A percentile compares a stretch with the other conserved stretches of the same genome.
Conservation (phyloP, 1,140 invertebrate genomes). For the Drosophila bocki region DNA sequence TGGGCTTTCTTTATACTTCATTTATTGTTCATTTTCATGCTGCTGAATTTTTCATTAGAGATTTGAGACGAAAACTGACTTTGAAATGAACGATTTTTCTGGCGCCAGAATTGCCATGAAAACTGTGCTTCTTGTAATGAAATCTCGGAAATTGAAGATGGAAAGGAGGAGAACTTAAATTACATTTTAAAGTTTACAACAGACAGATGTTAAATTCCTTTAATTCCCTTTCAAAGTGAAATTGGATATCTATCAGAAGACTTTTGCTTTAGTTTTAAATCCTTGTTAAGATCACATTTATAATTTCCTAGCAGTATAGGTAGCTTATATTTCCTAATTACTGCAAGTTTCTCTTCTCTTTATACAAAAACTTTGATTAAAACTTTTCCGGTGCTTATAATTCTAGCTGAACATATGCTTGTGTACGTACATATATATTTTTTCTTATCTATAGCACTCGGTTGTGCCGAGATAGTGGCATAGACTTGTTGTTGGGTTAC, state of each 20-base stretch:
- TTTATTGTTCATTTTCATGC: slow-evolving; percentile 69
- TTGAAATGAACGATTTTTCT: slow-evolving; percentile 46
- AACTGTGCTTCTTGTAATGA: slow-evolving; percentile 28
- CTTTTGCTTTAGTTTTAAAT: neutral
- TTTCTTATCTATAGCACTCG: slow-evolving; percentile 39
- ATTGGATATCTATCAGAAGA: neutral
- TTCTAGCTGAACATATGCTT: slow-evolving; percentile 11
- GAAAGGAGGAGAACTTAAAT: slow-evolving; percentile 5
- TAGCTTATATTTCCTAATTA: neutral
- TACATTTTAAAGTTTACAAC: neutral
- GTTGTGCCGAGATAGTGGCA: slow-evolving; percentile 47
- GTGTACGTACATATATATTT: slow-evolving; percentile 3
- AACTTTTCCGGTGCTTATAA: slow-evolving; percentile 14
- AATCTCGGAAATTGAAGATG: slow-evolving; percentile 37
- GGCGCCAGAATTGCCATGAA: slow-evolving; percentile 44
- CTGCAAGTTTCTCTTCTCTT: neutral
- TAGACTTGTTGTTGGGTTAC: slow-evolving; percentile 52
- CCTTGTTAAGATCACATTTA: neutral
- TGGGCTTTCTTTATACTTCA: slow-evolving; percentile 49
- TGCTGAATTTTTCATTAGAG: slow-evolving; percentile 78
- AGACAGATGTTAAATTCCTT: neutral
- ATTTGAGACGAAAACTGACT: slow-evolving; percentile 45
- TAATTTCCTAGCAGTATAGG: neutral
- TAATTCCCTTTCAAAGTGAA: neutral
- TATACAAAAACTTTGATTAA: slow-evolving; percentile 39